Evolutionary conservation across 2,113 vertebrate genomes (phyloP), one percentile per base, ranked within the genome.

Genomic region (Todiramphus chloris): DNA sequence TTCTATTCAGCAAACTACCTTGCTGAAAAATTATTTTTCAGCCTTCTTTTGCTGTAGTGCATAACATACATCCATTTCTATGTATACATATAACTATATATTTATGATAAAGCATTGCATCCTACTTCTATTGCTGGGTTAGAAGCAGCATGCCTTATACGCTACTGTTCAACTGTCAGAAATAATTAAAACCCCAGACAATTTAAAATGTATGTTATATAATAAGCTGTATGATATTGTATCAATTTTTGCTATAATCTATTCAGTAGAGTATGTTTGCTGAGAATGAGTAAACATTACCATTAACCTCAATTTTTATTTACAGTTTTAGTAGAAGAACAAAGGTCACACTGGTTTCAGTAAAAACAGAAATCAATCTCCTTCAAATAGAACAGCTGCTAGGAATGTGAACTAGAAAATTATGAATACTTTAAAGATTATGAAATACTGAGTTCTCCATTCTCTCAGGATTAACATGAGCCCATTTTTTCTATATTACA

Each of bases 241-340:
- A 68, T 16, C 41, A 21, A 31, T 20, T 87, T 82, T 66, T 80
- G 10, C n/a, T 62, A 8, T 44, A 73, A 44, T 28, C 33, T 68
- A 3, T 79, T 89, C 33, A 39, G n/a, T 16, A 81, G 33, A 37
- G 39, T 5, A 33, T 21, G 14, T 83, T 76, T 66, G 35, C 30
- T 83, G 41, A 90, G 60, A 73, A 63, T 16, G 51, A 89, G 15
- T 46, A 74, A 78, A 78, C 44, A 50, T 50, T 30, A 63, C 20
- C 24, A 35, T 59, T 75, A 63, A 67, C 13, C 16, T 90, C 41
- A 41, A 74, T 30, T 83, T 92, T 97, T 96, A 94, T 94, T 96
- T 67, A 90, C n/a, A 85, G 74, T 13, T 87, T 88, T 56, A 84
- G 51, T 82, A 84, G 64, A 79, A 84, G 4, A 93, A 91, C 25